phyloP scores from a whole-genome alignment of 2,113 vertebrate genomes.

The Dolichallabes microphthalmus region DNA sequence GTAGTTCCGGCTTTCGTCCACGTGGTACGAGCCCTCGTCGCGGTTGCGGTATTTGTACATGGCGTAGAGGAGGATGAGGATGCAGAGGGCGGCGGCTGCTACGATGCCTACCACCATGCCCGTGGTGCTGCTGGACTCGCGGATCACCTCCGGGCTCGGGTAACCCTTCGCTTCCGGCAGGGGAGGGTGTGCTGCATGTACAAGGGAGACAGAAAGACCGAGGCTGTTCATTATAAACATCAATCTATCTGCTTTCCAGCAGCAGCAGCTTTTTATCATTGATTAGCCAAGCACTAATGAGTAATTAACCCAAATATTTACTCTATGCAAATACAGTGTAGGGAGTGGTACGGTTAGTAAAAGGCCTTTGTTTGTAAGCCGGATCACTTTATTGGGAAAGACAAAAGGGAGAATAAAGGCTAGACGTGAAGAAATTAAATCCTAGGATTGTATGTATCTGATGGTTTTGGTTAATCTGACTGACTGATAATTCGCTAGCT shows the following conservation, averaged over 20 bases:
- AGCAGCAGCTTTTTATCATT: conserved; percentile 10
- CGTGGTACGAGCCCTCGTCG: conserved; percentile 97
- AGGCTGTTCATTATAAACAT: conserved; percentile 28
- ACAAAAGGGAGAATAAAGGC: not conserved
- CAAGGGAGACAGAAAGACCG: conserved; percentile 17
- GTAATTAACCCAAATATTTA: conserved; percentile 23
- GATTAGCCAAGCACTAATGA: conserved; percentile 12
- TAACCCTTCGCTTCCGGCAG: conserved; percentile 86
- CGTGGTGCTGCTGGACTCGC: conserved; percentile 96
- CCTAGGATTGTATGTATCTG: conserved; percentile 18
- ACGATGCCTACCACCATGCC: conserved; percentile 99
- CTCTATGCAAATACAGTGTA: not conserved
- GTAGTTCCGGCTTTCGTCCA: conserved; percentile 99
- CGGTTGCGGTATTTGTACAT: conserved; percentile 99
- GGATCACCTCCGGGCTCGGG: conserved; percentile 88
- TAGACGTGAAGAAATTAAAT: conserved; percentile 24
- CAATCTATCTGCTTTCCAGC: not conserved
- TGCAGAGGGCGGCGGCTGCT: conserved; percentile 93
- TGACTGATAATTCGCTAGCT: conserved; percentile 23
- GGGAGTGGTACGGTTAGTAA: not conserved
- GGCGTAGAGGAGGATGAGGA: conserved; percentile 98
- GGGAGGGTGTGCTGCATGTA: conserved; percentile 85
- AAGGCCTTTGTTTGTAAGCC: not conserved
- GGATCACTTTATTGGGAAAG: not conserved
- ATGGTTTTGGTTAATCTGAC: conserved; percentile 7